phyloP scores from a whole-genome alignment of 1,140 invertebrate genomes.

The Hermatobates lingyangjiaoensis region DNA sequence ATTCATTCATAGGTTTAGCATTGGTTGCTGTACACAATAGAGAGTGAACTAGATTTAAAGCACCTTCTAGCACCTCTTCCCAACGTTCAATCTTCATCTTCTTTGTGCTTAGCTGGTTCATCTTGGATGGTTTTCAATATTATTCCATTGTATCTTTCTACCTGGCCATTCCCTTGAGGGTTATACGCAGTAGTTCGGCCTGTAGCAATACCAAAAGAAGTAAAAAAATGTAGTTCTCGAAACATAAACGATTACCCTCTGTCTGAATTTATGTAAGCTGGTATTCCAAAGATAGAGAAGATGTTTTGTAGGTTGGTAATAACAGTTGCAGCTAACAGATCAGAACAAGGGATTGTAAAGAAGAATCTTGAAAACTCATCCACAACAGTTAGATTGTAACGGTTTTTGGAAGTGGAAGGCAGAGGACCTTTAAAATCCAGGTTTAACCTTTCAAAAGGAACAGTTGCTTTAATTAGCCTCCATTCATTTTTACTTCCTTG shows the following conservation, averaged over 20 bases:
- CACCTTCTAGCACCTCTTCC: not conserved
- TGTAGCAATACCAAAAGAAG: conserved; percentile 9
- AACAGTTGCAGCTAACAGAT: conserved; percentile 10
- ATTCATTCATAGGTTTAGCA: not conserved
- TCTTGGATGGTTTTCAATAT: conserved; percentile 6
- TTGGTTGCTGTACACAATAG: not conserved
- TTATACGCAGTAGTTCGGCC: conserved; percentile 12
- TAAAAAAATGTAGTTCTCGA: conserved; percentile 10
- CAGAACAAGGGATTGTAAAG: conserved; percentile 16
- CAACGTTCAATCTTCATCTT: not conserved
- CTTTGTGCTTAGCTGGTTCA: not conserved
- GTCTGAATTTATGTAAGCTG: conserved; percentile 16
- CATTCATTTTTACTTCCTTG: not conserved
- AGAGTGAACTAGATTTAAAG: not conserved
- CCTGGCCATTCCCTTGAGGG: conserved; percentile 9
- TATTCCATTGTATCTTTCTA: conserved; percentile 14
- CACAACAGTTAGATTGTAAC: conserved; percentile 17
- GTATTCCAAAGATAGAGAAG: conserved; percentile 2
- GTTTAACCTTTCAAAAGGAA: conserved; percentile 16
- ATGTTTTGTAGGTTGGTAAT: not conserved
- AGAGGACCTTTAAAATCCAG: conserved; percentile 20
- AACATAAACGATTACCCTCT: conserved; percentile 15
- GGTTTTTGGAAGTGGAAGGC: conserved; percentile 14
- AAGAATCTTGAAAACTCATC: conserved; percentile 21
- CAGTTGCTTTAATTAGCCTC: conserved; percentile 16